These are phyloP conservation scores for Chaetoderma sp. DNA, from an alignment of 2,888 invertebrate genomes.

Conservation along the genomic window DNA sequence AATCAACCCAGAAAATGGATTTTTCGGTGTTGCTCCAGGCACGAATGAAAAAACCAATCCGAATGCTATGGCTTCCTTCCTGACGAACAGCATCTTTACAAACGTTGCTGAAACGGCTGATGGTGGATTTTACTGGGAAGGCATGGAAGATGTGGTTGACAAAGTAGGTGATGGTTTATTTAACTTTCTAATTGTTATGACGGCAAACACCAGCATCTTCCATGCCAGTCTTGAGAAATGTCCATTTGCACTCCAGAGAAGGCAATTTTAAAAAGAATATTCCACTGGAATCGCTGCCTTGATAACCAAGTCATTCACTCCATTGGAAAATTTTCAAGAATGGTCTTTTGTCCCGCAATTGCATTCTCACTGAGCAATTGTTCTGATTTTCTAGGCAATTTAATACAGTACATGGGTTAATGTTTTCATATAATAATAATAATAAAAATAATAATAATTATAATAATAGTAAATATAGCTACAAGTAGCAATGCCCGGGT, in stretches of 20 bases:
- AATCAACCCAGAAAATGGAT: slow-evolving; percentile 98
- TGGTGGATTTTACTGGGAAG: slow-evolving; percentile 98
- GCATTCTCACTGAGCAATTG: too few relatives aligned
- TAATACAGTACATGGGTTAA: too few relatives aligned
- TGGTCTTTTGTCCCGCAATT: too few relatives aligned
- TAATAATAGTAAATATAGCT: too few relatives aligned
- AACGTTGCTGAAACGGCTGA: slow-evolving; percentile 96
- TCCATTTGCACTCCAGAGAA: too few relatives aligned
- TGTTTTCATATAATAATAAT: too few relatives aligned
- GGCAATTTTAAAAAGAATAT: neutral
- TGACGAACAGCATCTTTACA: slow-evolving; percentile 94
- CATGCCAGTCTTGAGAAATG: too few relatives aligned
- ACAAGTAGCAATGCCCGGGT: too few relatives aligned
- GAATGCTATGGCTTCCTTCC: slow-evolving; percentile 93
- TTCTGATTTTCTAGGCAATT: too few relatives aligned
- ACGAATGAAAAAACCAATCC: slow-evolving; percentile 93
- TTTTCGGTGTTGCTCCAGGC: slow-evolving; percentile 98
- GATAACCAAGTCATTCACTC: neutral
- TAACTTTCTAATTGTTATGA: neutral
- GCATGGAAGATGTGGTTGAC: slow-evolving; percentile 82
- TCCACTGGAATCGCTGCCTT: neutral
- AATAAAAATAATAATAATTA: too few relatives aligned
- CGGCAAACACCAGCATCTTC: too few relatives aligned
- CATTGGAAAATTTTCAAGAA: too few relatives aligned
- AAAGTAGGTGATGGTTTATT: slow-evolving; percentile 16